These are phyloP conservation scores for Rhopalosiphum padi DNA, from an alignment of 1,140 invertebrate species.

Conservation along the genomic window DNA sequence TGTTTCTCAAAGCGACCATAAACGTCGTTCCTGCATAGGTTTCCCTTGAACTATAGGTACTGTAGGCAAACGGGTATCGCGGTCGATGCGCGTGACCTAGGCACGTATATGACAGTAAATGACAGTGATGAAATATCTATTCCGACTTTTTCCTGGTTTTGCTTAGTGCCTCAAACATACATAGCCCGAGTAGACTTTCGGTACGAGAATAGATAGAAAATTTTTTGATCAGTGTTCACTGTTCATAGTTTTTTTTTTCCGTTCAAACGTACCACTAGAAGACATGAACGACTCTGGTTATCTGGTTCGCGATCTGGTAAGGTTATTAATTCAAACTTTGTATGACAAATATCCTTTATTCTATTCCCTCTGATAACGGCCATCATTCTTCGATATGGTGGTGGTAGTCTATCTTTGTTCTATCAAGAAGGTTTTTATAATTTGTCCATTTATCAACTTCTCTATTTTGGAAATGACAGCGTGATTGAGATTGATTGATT, in stretches of 20 bases:
- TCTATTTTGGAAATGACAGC: neutral
- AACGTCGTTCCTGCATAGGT: neutral
- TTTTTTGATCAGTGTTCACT: neutral
- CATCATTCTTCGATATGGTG: neutral
- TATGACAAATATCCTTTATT: neutral
- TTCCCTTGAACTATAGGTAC: slow-evolving; percentile 12
- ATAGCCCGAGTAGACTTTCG: neutral
- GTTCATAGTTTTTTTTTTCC: slow-evolving; percentile 28
- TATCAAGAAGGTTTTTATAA: neutral
- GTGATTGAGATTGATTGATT: neutral
- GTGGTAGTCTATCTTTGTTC: neutral
- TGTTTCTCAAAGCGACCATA: neutral
- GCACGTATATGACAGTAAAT: neutral
- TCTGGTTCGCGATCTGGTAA: neutral
- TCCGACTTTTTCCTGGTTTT: neutral
- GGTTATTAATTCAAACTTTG: neutral
- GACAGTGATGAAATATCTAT: neutral
- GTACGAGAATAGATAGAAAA: neutral
- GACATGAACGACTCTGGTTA: neutral
- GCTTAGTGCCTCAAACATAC: neutral
- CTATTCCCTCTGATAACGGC: neutral
- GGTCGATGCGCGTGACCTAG: neutral
- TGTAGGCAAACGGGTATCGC: neutral
- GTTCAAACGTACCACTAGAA: neutral
- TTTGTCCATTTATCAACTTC: neutral